Percentiles rank a stretch among this genome's conserved stretches.
phyloP scores from a whole-genome alignment of 2,888 invertebrate species.

The Chloromyia formosa region DNA sequence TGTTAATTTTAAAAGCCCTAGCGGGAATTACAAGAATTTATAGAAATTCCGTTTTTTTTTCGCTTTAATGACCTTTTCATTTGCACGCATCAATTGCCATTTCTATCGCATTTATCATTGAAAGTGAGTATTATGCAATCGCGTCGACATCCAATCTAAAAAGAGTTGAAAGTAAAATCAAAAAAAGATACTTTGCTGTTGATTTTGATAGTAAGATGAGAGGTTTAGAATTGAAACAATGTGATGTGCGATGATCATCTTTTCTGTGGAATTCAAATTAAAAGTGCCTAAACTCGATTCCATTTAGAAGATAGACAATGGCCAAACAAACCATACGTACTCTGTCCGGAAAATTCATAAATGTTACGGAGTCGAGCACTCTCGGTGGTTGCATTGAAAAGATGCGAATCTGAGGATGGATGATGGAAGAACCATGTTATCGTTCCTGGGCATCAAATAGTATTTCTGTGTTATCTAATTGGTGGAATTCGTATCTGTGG shows the following conservation, averaged over 20 bases:
- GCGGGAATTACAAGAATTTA: background rate
- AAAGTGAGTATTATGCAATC: background rate
- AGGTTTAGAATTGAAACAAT: constrained; percentile 32
- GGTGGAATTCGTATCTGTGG: background rate
- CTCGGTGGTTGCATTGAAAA: background rate
- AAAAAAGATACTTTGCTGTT: too few relatives aligned
- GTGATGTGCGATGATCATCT: constrained; percentile 15
- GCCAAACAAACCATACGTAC: constrained; percentile 11
- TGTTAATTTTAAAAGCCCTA: background rate
- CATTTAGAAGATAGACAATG: constrained; percentile 41
- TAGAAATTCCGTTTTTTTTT: background rate
- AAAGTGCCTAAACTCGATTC: constrained; percentile 16
- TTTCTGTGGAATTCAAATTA: constrained; percentile 30
- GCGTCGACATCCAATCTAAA: background rate
- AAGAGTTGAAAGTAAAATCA: background rate
- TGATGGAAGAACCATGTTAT: constrained; percentile 40
- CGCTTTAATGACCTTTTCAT: background rate
- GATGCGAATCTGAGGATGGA: background rate
- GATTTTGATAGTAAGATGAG: background rate
- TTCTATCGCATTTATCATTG: constrained; percentile 7
- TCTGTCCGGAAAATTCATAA: constrained; percentile 24
- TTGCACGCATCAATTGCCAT: background rate
- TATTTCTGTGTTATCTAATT: constrained; percentile 22
- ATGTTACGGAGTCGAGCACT: background rate
- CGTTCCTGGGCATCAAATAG: constrained; percentile 26